Conservation (phyloP, 2,113 vertebrate species). For the Chaetodon auriga region DNA sequence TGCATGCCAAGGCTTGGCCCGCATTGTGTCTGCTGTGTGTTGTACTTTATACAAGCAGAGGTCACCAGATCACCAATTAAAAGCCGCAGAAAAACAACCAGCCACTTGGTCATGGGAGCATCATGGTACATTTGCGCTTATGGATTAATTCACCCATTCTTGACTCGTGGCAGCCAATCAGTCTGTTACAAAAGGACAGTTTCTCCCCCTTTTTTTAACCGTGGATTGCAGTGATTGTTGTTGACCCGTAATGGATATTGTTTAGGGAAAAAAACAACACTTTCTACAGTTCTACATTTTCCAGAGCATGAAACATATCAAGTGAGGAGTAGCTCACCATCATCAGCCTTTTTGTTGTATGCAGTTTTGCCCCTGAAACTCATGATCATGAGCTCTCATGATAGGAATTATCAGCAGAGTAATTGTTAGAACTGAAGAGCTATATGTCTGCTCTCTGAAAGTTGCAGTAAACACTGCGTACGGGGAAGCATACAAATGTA, state of each 20-base stretch:
- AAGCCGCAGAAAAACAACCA: constrained; percentile 59
- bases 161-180: constrained; percentile 38
- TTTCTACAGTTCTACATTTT: neutral
- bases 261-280: neutral
- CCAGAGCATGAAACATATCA: constrained; percentile 2
- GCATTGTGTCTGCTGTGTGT: constrained; percentile 35
- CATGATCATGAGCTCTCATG: no score
- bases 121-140: constrained; percentile 35
- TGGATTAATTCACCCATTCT: constrained; percentile 31
- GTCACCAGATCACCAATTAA: constrained; percentile 70
- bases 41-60: constrained; percentile 51
- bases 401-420: neutral
- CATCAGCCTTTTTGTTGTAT: neutral
- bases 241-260: constrained; percentile 10
- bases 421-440: neutral
- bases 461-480: constrained; percentile 1
- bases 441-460: neutral
- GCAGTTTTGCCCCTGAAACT: neutral
- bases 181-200: constrained; percentile 23
- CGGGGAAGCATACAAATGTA: neutral
- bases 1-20: constrained; percentile 51
- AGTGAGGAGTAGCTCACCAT: neutral
- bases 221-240: constrained; percentile 5
- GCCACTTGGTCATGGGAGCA: neutral
- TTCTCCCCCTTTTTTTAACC: neutral